A percentile compares a stretch with the other conserved stretches of the same genome.
phyloP scores from a whole-genome alignment of 2,888 invertebrate species.

The Drosophila engyochracea region DNA sequence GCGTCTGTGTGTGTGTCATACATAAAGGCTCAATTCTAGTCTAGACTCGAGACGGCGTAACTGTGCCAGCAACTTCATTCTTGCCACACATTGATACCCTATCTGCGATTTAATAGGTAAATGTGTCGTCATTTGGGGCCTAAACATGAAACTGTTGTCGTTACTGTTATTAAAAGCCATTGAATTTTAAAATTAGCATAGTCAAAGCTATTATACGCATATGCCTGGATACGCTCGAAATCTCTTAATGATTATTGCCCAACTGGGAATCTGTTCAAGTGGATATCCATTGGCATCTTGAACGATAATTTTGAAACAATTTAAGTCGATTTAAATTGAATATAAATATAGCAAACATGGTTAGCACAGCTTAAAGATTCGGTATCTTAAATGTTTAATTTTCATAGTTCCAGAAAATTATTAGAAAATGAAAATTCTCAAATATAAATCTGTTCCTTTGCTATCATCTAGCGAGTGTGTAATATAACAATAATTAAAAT shows the following conservation, averaged over 20 bases:
- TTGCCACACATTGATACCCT: conserved; percentile 32
- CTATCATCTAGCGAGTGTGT: background rate
- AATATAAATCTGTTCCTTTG: background rate
- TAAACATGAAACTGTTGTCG: conserved; percentile 26
- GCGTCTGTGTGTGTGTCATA: conserved; percentile 25
- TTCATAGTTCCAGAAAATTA: background rate
- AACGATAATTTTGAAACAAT: background rate
- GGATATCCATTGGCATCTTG: background rate
- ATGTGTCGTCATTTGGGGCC: conserved; percentile 14
- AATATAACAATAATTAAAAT: background rate
- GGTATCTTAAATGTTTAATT: background rate
- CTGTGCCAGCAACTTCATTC: conserved; percentile 32
- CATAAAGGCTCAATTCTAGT: conserved; percentile 66
- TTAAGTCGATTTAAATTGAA: background rate
- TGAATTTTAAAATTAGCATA: conserved; percentile 32
- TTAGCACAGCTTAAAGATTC: background rate
- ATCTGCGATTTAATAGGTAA: background rate
- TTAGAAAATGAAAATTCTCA: background rate
- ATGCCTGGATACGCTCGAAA: conserved; percentile 12
- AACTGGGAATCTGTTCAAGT: background rate
- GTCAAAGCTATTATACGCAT: conserved; percentile 22
- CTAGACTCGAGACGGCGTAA: conserved; percentile 59
- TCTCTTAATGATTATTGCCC: conserved; percentile 1
- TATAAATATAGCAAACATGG: background rate
- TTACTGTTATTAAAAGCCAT: conserved; percentile 39